These are phyloP conservation scores for Liparis tanakae DNA, from an alignment of 2,797 vertebrate species.

Conservation along the genomic window DNA sequence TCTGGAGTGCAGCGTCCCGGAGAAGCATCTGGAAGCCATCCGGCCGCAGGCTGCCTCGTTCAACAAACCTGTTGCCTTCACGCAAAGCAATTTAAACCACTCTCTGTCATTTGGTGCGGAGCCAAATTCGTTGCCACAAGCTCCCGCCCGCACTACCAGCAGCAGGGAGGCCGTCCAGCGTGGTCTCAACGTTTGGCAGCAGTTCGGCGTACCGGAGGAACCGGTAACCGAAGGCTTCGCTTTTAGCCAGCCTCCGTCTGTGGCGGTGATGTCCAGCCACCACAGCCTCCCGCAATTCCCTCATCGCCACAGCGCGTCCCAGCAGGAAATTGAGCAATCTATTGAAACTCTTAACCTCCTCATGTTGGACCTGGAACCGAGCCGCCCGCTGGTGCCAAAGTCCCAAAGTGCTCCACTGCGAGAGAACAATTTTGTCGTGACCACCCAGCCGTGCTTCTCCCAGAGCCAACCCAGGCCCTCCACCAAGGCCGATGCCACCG, in stretches of 20 bases:
- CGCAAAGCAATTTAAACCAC: conserved; percentile 79
- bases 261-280: conserved; percentile 74
- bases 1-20: conserved; percentile 72
- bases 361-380: conserved; percentile 91
- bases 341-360: conserved; percentile 96
- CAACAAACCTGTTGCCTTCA: conserved; percentile 51
- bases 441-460: conserved; percentile 85
- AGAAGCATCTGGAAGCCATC: conserved; percentile 65
- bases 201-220: conserved; percentile 86
- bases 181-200: conserved; percentile 95
- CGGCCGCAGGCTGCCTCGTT: conserved; percentile 39
- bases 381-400: conserved; percentile 81
- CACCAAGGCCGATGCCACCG: conserved; percentile 65
- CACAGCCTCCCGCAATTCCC: conserved; percentile 92
- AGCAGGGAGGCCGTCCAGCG: conserved; percentile 96
- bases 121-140: conserved; percentile 84
- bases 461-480: conserved; percentile 79
- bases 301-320: conserved; percentile 86
- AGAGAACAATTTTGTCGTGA: conserved; percentile 81
- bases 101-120: conserved; percentile 90
- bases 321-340: conserved; percentile 95
- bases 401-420: conserved; percentile 87
- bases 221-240: conserved; percentile 83
- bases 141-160: conserved; percentile 92
- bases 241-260: conserved; percentile 68